Percentiles rank a stretch among this genome's conserved stretches.
These are phyloP conservation scores for Hyphantria cunea DNA, from an alignment of 1,140 invertebrate genomes.

Conservation along the genomic window DNA sequence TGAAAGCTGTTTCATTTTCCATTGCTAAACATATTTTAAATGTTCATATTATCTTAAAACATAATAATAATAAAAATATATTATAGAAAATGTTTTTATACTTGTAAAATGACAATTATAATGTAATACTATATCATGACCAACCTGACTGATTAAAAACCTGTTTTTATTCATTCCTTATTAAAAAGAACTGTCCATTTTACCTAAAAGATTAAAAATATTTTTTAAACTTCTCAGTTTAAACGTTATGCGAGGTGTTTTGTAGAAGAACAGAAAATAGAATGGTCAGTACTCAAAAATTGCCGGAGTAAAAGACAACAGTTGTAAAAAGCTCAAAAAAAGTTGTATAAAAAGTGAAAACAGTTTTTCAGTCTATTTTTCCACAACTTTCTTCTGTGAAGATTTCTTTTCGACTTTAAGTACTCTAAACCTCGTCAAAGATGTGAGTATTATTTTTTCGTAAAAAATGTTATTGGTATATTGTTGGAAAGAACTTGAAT, in stretches of 20 bases:
- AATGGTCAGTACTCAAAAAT: slow-evolving; percentile 57
- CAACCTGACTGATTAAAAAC: too few relatives aligned
- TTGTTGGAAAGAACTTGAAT: too few relatives aligned
- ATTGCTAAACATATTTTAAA: too few relatives aligned
- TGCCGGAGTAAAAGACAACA: slow-evolving; percentile 43
- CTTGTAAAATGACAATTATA: neutral
- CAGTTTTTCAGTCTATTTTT: slow-evolving; percentile 1
- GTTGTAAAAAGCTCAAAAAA: slow-evolving; percentile 48
- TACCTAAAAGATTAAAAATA: slow-evolving; percentile 1
- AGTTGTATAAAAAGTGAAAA: slow-evolving; percentile 22
- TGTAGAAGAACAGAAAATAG: slow-evolving; percentile 33
- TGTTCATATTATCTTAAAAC: neutral
- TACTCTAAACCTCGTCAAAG: slow-evolving; percentile 36
- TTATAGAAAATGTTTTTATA: neutral
- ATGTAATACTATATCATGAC: neutral
- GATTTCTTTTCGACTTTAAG: slow-evolving; percentile 10
- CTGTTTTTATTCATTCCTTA: too few relatives aligned
- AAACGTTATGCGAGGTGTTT: slow-evolving; percentile 39
- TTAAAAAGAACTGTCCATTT: neutral
- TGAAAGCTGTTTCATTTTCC: too few relatives aligned
- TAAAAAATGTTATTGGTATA: too few relatives aligned
- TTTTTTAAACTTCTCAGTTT: slow-evolving; percentile 30
- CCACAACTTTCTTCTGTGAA: neutral
- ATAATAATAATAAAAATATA: neutral
- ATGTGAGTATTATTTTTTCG: slow-evolving; percentile 48